Conservation (phyloP, 1,140 invertebrate genomes). For the Bombus sibiricus region DNA sequence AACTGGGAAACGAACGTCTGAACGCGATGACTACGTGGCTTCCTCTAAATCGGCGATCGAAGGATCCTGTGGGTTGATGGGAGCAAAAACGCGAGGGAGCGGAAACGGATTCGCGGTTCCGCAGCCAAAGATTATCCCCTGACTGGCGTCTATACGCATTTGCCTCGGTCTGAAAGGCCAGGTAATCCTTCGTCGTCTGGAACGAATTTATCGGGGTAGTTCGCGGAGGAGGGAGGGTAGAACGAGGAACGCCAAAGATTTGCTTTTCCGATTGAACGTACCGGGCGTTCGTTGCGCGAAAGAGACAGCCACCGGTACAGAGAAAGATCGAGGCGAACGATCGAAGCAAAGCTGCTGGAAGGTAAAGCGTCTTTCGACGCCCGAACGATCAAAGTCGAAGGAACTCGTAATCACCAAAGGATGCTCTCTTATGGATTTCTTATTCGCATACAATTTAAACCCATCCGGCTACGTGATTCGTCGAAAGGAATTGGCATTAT, state of each 20-base stretch:
- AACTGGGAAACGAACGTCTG: not conserved
- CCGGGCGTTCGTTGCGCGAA: slow-evolving; percentile 36
- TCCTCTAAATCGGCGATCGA: slow-evolving; percentile 21
- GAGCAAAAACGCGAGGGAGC: slow-evolving; percentile 32
- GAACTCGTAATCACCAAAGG: slow-evolving; percentile 77
- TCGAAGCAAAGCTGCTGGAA: slow-evolving; percentile 55
- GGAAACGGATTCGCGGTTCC: slow-evolving; percentile 57
- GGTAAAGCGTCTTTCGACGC: slow-evolving; percentile 78
- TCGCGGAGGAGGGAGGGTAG: slow-evolving; percentile 21
- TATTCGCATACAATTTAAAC: slow-evolving; percentile 80
- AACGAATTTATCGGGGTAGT: slow-evolving; percentile 75
- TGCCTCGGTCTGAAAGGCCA: slow-evolving; percentile 64
- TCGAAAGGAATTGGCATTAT: slow-evolving; percentile 55
- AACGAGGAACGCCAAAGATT: slow-evolving; percentile 74
- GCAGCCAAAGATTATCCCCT: slow-evolving; percentile 65
- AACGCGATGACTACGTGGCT: slow-evolving; percentile 7
- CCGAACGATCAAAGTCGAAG: slow-evolving; percentile 78
- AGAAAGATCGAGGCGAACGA: slow-evolving; percentile 31
- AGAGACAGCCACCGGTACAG: slow-evolving; percentile 9
- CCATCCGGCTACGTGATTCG: slow-evolving; percentile 72
- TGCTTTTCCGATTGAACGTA: slow-evolving; percentile 81
- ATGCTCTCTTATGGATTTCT: slow-evolving; percentile 81
- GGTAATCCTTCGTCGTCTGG: slow-evolving; percentile 69
- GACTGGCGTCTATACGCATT: slow-evolving; percentile 65
- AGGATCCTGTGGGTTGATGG: not conserved